Evolutionary conservation across 2,113 vertebrate genomes (phyloP), one percentile per base, ranked within the genome.

Genomic region (Antigone vipio): DNA sequence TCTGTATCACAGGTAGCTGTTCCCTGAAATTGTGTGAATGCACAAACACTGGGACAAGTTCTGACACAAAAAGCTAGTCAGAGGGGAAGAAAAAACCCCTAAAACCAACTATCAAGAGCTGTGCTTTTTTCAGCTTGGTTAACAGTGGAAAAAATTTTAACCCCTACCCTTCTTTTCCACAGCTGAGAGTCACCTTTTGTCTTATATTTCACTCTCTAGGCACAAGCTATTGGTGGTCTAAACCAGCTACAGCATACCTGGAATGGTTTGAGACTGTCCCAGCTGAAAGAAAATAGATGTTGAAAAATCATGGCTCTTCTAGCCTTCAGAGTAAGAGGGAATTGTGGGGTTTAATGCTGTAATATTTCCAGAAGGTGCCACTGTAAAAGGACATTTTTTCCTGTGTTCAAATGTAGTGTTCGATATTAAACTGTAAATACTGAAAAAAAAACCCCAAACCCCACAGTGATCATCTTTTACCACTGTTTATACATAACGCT

Each of bases 321-420:
- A 10, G 5, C 14, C 2, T 0, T 59, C 7, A 29, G 29, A 44
- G 5, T 19, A 88, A 69, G 23, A 7, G 2, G 7, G 3, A 88
- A 45, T 38, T 63, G 8, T 71, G 20, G 8, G 13, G 1, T 58
- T 86, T 32, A 77, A 34, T 73, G 9, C 2, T 49, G 6, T 68
- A 45, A 40, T 85, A 73, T 58, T 92, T 95, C 29, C 9, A 8
- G 42, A 66, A 83, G 4, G 1, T 88, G 15, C 4, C 29, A 44
- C n/a, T 74, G 23, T 12, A 27, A 26, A 47, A 47, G 10, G 20
- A 55, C 8, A 11, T 12, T 29, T 73, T 81, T 76, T 84, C 29
- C 52, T 8, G 21, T 79, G 30, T 60, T 89, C 47, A 64, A 52
- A 45, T 56, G 7, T 30, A 38, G 8, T 30, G 9, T 77, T 55